Conservation (phyloP, 2,888 invertebrate species). For the Cataglyphis altisquamis region DNA sequence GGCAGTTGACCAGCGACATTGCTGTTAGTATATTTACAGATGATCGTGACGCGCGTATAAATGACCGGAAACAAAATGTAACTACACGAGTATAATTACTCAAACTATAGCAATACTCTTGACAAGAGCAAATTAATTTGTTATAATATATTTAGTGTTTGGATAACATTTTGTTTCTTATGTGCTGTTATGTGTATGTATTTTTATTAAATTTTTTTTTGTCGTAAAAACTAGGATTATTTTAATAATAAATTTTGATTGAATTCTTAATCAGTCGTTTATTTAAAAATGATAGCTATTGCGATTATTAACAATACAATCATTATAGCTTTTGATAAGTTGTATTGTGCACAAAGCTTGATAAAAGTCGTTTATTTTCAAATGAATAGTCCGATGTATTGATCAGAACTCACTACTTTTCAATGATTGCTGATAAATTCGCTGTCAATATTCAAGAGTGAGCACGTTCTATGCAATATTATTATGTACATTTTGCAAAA, state of each 20-base stretch:
- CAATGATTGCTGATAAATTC: constrained; percentile 16
- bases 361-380: neutral
- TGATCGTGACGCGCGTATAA: constrained; percentile 9
- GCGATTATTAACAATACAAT: constrained; percentile 7
- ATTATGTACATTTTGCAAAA: constrained; percentile 13
- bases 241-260: neutral
- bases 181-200: neutral
- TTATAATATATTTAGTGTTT: neutral
- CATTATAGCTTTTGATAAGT: neutral
- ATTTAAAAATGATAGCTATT: neutral
- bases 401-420: constrained; percentile 10
- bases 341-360: neutral
- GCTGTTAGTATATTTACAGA: constrained; percentile 14
- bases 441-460: neutral
- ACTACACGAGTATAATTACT: neutral
- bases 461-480: neutral
- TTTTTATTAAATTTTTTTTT: neutral
- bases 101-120: constrained; percentile 1
- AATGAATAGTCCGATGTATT: neutral
- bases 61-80: neutral
- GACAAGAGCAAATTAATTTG: neutral
- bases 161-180: neutral
- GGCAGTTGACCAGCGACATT: neutral
- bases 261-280: neutral
- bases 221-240: neutral